Evolutionary conservation across 2,113 vertebrate genomes (phyloP), one percentile per base, ranked within the genome.

Genomic region (Sylvia atricapilla): DNA sequence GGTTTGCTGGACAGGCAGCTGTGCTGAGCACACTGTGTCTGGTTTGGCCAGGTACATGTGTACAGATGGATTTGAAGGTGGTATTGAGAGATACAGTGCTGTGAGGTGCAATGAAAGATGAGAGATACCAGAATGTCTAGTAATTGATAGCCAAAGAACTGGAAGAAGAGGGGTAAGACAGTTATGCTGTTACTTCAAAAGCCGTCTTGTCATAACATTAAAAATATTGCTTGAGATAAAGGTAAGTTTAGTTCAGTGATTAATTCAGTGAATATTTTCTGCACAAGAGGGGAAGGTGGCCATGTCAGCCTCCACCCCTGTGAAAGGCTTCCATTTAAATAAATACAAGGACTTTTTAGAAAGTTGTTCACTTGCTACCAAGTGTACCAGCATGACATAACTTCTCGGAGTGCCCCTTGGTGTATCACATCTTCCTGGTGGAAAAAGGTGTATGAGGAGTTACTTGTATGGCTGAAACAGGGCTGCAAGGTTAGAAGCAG

Each of bases 321-420:
- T 49, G 22, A 43, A 79, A 62, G 31, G 33, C 33, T 77, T 82
- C 33, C 50, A 30, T 13, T 43, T 37, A 72, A 72, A 46, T 41
- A 72, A 68, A 46, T 35, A 24, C 8, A 43, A 35, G 20, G 30
- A 28, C 24, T 47, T 47, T 21, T 21, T 63, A 39, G 11, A 11
- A 13, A 13, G 5, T 12, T 27, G 10, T 55, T 13, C 5, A 2
- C 8, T 74, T 58, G 11, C 60, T 95, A 47, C 18, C 21, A 39
- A 27, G 20, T 81, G 37, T 20, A 28, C 37, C 13, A 13, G 41
- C 0, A 0, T 47, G 66, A 44, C 46, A 43, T 30, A 83, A 0
- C 31, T n/a, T 75, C 39, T 79, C n/a, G 47, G 52, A 62, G 30
- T 13, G 8, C 30, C 56, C 47, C 10, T 46, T 47, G 30, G 5